phyloP scores from a whole-genome alignment of 2,888 invertebrate genomes.

The Heteromyza rotundicornis region DNA sequence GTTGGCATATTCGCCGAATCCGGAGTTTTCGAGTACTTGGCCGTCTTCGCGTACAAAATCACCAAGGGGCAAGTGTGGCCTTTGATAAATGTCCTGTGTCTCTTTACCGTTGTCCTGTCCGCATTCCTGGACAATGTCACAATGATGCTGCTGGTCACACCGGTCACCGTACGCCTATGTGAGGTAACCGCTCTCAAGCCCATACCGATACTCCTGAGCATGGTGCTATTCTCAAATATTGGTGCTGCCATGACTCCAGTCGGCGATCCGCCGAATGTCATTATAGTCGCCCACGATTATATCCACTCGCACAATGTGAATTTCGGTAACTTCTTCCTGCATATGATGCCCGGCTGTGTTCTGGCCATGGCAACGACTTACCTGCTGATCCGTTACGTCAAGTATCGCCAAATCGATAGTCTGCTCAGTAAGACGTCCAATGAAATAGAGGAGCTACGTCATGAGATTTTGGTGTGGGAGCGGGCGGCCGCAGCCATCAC shows the following conservation, averaged over 20 bases:
- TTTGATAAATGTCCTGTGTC: conserved; percentile 72
- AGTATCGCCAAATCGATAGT: conserved; percentile 72
- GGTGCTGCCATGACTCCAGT: conserved; percentile 90
- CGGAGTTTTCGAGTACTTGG: conserved; percentile 77
- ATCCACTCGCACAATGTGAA: conserved; percentile 67
- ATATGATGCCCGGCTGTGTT: conserved; percentile 79
- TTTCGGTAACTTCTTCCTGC: conserved; percentile 78
- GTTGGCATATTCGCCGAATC: conserved; percentile 78
- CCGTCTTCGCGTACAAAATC: conserved; percentile 71
- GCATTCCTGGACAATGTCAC: conserved; percentile 80
- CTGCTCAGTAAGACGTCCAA: conserved; percentile 73
- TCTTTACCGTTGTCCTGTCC: conserved; percentile 72
- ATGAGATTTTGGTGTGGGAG: conserved; percentile 82
- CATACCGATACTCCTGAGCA: conserved; percentile 80
- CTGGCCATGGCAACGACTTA: conserved; percentile 72
- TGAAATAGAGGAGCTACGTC: conserved; percentile 70
- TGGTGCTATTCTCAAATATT: conserved; percentile 87
- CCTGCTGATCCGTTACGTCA: conserved; percentile 69
- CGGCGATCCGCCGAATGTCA: conserved; percentile 79
- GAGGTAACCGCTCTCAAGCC: conserved; percentile 88
- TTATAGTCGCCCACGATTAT: conserved; percentile 51
- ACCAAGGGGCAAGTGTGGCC: conserved; percentile 76
- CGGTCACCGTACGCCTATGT: conserved; percentile 79
- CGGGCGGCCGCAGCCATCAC: conserved; percentile 75
- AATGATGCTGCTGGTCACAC: conserved; percentile 76